Conservation (phyloP, 30 jellyfish, hydroid and myxozoan genomes). For the Mastigias papua region DNA sequence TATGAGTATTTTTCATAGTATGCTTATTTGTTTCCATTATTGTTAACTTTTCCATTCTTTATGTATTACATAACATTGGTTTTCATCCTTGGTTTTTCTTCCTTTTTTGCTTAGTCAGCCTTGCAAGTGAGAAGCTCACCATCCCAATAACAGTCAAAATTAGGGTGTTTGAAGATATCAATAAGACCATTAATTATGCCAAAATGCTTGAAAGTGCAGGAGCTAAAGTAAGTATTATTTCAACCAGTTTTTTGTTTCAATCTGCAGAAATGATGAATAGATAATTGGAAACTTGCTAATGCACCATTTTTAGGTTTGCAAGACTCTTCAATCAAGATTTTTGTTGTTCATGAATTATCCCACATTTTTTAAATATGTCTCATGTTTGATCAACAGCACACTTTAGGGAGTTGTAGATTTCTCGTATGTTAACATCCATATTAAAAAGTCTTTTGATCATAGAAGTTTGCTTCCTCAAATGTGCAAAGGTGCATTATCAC, state of each 20-base stretch:
- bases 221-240: constrained; percentile 72
- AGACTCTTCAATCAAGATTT: too few species aligned
- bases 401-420: too few species aligned
- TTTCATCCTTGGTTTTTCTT: neutral
- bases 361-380: too few species aligned
- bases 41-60: neutral
- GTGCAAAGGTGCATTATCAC: too few species aligned
- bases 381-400: too few species aligned
- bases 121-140: constrained; percentile 77
- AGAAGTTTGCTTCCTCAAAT: too few species aligned
- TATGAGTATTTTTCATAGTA: neutral
- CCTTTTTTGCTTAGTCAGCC: constrained; percentile 53
- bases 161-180: constrained; percentile 79
- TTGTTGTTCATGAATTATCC: too few species aligned
- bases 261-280: too few species aligned
- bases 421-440: too few species aligned
- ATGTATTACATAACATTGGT: neutral
- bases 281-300: too few species aligned
- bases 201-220: constrained; percentile 95
- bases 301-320: too few species aligned
- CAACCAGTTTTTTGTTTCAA: neutral
- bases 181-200: constrained; percentile 92
- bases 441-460: too few species aligned
- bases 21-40: neutral
- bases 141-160: constrained; percentile 92